These are phyloP conservation scores for Corythoichthys haematopterus DNA, from an alignment of 2,113 vertebrate genomes.

Conservation along the genomic window DNA sequence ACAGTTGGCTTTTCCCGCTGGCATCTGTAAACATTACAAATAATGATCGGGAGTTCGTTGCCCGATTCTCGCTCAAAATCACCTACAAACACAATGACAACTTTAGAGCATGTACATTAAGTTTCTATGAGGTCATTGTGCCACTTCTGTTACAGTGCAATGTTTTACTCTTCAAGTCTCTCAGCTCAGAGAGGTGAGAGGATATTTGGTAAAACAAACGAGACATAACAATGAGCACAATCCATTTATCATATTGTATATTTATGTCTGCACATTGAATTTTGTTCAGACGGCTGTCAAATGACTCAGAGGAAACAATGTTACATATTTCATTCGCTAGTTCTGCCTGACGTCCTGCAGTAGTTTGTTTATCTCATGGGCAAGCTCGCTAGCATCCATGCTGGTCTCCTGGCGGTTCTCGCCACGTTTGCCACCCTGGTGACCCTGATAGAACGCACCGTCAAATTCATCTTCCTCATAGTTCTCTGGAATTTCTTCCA, in stretches of 20 bases:
- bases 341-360: conserved; percentile 91
- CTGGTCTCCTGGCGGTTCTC: conserved; percentile 83
- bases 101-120: conserved; percentile 31
- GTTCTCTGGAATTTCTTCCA: conserved; percentile 98
- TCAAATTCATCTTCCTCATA: conserved; percentile 96
- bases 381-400: conserved; percentile 91
- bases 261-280: conserved; percentile 43
- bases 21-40: conserved; percentile 58
- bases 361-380: conserved; percentile 95
- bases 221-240: conserved; percentile 45
- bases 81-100: conserved; percentile 31
- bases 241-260: conserved; percentile 29
- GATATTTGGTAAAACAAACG: conserved; percentile 49
- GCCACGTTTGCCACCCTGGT: conserved; percentile 70
- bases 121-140: conserved; percentile 37
- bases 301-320: conserved; percentile 21
- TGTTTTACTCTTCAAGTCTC: conserved; percentile 34
- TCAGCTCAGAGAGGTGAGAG: conserved; percentile 13
- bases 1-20: conserved; percentile 33
- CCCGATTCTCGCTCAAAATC: conserved; percentile 47
- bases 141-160: conserved; percentile 29
- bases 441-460: conserved; percentile 80
- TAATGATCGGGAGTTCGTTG: conserved; percentile 20
- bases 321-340: conserved; percentile 52
- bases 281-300: conserved; percentile 27